A percentile compares a stretch with the other conserved stretches of the same genome.
phyloP scores from a whole-genome alignment of 2,888 invertebrate species.

The Macrosiphum euphorbiae region DNA sequence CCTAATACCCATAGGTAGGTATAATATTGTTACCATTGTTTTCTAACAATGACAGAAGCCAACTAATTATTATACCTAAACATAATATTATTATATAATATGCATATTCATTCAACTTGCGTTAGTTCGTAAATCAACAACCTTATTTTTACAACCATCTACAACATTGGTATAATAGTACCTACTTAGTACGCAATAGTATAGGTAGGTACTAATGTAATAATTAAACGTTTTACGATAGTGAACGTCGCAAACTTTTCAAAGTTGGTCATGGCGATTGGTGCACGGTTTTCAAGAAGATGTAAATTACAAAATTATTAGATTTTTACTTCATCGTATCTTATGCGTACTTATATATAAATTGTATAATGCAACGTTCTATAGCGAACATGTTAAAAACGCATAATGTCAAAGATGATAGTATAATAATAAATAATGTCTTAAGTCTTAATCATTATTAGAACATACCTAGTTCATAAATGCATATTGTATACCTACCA shows the following conservation, averaged over 20 bases:
- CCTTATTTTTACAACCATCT: neutral
- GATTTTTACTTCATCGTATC: neutral
- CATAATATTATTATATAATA: neutral
- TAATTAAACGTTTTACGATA: neutral
- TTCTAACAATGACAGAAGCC: neutral
- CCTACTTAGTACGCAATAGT: neutral
- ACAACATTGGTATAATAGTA: neutral
- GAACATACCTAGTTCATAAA: neutral
- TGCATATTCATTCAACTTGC: neutral
- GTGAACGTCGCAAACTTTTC: neutral
- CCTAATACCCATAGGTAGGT: neutral
- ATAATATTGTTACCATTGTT: neutral
- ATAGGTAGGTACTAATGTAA: neutral
- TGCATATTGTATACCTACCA: neutral
- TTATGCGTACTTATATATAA: too few relatives aligned
- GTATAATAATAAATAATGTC: neutral
- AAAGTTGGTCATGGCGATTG: conserved; percentile 1
- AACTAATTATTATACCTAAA: neutral
- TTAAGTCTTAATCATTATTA: neutral
- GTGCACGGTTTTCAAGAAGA: neutral
- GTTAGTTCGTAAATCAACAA: neutral
- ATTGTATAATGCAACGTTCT: neutral
- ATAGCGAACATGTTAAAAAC: neutral
- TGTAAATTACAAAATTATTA: neutral
- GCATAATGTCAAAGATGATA: neutral